Evolutionary conservation across 2,797 vertebrate genomes (phyloP), one percentile per base, ranked within the genome.

Genomic region (Phataginus tricuspis): DNA sequence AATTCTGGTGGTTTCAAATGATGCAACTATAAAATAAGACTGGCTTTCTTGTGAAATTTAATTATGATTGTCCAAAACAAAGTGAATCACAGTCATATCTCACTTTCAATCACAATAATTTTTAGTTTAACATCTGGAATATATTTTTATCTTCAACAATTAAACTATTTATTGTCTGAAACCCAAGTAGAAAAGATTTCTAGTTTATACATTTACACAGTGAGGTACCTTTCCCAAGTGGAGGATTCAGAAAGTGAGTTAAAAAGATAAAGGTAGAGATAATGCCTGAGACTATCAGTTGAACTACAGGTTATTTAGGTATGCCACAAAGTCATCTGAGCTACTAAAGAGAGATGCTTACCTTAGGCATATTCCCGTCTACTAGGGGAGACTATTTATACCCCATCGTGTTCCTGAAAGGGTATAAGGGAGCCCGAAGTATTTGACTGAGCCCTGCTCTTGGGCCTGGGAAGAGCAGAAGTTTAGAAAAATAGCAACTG

Each of bases 61-160:
- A 55, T 86, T 77, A 63, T 34, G 29, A 91, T 64, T 87, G 9
- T 49, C 77, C 68, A 66, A 94, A 95, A 97, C 59, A 83, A 90
- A 66, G 59, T 78, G 27, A 88, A 25, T 74, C 61, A 91, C 6
- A 88, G 34, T 42, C 78, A 23, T 31, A 93, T 31, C 37, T 91
- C 64, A 95, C 51, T 90, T 93, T 53, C 74, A 89, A 86, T 87
- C 29, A 91, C n/a, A 59, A 16, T 68, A 82, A 18, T 80, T 90
- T 91, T 66, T 86, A 86, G 68, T 89, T 80, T 45, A 45, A 45
- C 42, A 45, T 45, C 42, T 45, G 42, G 72, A 95, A 89, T 83
- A 75, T 1, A 86, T 53, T 88, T 78, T 71, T 64, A 85, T 79
- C 88, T 92, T 42, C 87, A 91, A 77, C 31, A 79, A 92, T 78